These are phyloP conservation scores for Listronotus oregonensis DNA, from an alignment of 1,140 invertebrate genomes.

Conservation along the genomic window DNA sequence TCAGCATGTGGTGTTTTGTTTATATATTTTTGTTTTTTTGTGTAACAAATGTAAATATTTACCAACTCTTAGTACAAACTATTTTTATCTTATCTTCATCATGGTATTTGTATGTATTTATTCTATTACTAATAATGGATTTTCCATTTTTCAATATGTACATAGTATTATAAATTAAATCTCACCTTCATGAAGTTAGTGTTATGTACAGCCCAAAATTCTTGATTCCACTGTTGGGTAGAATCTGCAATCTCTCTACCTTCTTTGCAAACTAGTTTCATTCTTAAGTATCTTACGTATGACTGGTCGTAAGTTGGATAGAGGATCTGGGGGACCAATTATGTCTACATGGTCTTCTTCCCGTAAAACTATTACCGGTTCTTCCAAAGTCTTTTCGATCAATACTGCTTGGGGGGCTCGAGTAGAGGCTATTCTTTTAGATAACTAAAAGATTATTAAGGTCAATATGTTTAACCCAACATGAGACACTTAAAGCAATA, in stretches of 20 bases:
- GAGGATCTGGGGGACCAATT: conserved; percentile 78
- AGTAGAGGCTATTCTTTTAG: conserved; percentile 12
- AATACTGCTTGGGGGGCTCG: conserved; percentile 35
- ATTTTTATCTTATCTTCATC: too few species aligned
- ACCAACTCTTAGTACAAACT: too few species aligned
- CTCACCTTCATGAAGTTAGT: conserved; percentile 64
- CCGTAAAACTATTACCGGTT: conserved; percentile 46
- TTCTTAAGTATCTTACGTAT: conserved; percentile 65
- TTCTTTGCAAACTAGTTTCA: conserved; percentile 69
- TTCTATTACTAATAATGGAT: too few species aligned
- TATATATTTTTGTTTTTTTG: too few species aligned
- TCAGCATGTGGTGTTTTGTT: too few species aligned
- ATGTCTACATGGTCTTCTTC: conserved; percentile 52
- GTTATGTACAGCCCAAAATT: conserved; percentile 82
- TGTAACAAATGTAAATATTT: too few species aligned
- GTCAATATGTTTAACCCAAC: too few species aligned
- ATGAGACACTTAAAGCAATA: too few species aligned
- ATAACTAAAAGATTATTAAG: conserved; percentile 7
- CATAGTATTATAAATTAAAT: neutral
- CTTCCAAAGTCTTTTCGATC: conserved; percentile 44
- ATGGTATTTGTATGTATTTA: too few species aligned
- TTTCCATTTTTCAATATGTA: too few species aligned
- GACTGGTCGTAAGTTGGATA: conserved; percentile 77
- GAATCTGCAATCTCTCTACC: conserved; percentile 66
- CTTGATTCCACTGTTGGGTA: conserved; percentile 79